Percentiles rank a stretch among this genome's conserved stretches.
These are phyloP conservation scores for Ardeotis arabs DNA, from an alignment of 2,113 vertebrate genomes.

Conservation along the genomic window DNA sequence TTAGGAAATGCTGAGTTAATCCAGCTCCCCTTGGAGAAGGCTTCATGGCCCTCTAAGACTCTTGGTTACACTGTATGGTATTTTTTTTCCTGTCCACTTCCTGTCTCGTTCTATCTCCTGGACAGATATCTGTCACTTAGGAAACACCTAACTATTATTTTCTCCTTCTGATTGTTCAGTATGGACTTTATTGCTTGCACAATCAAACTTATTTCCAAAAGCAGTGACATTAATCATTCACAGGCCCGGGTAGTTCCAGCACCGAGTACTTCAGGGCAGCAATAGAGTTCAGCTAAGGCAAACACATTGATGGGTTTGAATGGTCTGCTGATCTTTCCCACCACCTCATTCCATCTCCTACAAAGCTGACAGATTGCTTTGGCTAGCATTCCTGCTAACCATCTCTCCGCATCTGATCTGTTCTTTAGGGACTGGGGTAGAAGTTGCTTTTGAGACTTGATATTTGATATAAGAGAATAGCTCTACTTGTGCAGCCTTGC, in stretches of 20 bases:
- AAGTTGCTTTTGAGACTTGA: neutral
- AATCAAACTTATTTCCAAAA: neutral
- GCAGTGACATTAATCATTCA: neutral
- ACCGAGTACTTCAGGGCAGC: neutral
- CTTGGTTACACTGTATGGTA: fast-evolving
- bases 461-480: neutral
- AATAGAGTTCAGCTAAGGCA: slow-evolving; percentile 2
- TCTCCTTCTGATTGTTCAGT: neutral
- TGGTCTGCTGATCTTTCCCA: neutral
- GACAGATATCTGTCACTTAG: neutral
- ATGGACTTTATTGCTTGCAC: neutral
- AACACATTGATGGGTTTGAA: neutral
- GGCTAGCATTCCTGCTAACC: neutral
- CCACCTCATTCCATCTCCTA: neutral
- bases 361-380: neutral
- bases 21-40: neutral
- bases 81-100: neutral
- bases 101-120: neutral
- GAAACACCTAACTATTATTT: neutral
- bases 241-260: neutral
- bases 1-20: slow-evolving; percentile 22
- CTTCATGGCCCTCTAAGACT: neutral
- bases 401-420: neutral
- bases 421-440: neutral
- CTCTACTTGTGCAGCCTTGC: neutral